These are phyloP conservation scores for Pipistrellus kuhlii DNA, from an alignment of 2,797 vertebrate species.

Conservation along the genomic window DNA sequence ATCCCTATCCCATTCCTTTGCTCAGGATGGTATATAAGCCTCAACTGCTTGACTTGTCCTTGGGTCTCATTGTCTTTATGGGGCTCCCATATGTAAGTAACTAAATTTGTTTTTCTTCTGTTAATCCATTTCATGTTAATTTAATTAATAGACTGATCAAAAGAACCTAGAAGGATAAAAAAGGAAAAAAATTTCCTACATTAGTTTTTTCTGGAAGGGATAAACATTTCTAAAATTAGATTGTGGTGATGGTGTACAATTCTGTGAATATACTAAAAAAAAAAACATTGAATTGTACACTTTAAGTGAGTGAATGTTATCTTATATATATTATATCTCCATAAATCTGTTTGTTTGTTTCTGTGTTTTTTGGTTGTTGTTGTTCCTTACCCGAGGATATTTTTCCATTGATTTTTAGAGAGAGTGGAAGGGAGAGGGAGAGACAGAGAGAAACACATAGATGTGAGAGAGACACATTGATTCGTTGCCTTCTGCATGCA, in stretches of 20 bases:
- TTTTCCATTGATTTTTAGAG: too few relatives aligned
- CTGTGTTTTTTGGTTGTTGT: not conserved
- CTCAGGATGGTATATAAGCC: not conserved
- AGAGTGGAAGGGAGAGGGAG: too few relatives aligned
- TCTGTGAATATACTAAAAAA: slow-evolving; percentile 17
- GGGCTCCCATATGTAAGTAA: not conserved
- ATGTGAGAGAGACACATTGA: too few relatives aligned
- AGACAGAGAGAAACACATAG: too few relatives aligned
- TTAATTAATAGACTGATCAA: not conserved
- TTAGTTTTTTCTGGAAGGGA: slow-evolving; percentile 5
- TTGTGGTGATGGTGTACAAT: not conserved
- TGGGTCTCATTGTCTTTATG: not conserved
- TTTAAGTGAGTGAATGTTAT: slow-evolving; percentile 16
- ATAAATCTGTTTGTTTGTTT: not conserved
- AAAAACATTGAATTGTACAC: not conserved
- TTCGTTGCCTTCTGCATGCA: too few relatives aligned
- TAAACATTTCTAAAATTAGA: slow-evolving; percentile 58
- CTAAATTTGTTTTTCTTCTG: not conserved
- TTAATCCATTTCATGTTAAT: not conserved
- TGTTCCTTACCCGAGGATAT: too few relatives aligned
- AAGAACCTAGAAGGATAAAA: not conserved
- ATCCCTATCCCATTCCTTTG: not conserved
- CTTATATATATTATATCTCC: not conserved
- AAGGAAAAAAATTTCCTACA: not conserved
- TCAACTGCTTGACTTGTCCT: not conserved